phyloP scores from a whole-genome alignment of 2,113 vertebrate genomes.

The Tauraco erythrolophus region DNA sequence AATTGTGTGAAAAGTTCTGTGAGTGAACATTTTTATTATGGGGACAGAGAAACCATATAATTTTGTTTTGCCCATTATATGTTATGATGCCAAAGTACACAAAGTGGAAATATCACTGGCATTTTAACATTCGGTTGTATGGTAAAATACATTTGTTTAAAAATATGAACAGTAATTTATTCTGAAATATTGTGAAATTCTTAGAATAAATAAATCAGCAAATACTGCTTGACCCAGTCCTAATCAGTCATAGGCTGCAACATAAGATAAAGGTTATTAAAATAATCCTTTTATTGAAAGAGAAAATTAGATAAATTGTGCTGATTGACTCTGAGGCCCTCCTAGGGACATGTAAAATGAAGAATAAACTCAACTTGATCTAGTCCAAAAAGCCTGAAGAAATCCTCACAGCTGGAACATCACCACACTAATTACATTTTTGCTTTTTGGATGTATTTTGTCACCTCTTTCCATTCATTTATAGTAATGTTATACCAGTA shows the following conservation, averaged over 20 bases:
- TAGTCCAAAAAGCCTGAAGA: slow-evolving; percentile 74
- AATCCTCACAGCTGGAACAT: slow-evolving; percentile 72
- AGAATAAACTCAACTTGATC: slow-evolving; percentile 75
- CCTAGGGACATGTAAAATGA: slow-evolving; percentile 72
- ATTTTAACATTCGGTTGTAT: background rate
- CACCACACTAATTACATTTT: slow-evolving; percentile 79
- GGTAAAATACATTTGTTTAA: background rate
- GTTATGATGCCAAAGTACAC: slow-evolving; percentile 25
- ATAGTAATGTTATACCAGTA: slow-evolving; percentile 62
- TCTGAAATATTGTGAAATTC: slow-evolving; percentile 22
- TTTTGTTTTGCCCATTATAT: background rate
- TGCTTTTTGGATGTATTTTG: slow-evolving; percentile 68
- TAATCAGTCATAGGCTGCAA: slow-evolving; percentile 59
- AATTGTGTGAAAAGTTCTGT: background rate
- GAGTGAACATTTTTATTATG: slow-evolving; percentile 21
- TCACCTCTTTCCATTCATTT: slow-evolving; percentile 68
- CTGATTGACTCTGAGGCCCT: slow-evolving; percentile 75
- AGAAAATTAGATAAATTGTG: slow-evolving; percentile 78
- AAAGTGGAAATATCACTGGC: background rate
- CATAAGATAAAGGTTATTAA: slow-evolving; percentile 75
- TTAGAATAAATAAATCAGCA: slow-evolving; percentile 38
- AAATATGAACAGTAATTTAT: slow-evolving; percentile 7
- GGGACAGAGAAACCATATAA: background rate
- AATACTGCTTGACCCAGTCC: slow-evolving; percentile 17
- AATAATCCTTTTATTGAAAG: slow-evolving; percentile 75